These are phyloP conservation scores for Amphiprion ocellaris DNA, from an alignment of 2,113 vertebrate genomes.

Conservation along the genomic window DNA sequence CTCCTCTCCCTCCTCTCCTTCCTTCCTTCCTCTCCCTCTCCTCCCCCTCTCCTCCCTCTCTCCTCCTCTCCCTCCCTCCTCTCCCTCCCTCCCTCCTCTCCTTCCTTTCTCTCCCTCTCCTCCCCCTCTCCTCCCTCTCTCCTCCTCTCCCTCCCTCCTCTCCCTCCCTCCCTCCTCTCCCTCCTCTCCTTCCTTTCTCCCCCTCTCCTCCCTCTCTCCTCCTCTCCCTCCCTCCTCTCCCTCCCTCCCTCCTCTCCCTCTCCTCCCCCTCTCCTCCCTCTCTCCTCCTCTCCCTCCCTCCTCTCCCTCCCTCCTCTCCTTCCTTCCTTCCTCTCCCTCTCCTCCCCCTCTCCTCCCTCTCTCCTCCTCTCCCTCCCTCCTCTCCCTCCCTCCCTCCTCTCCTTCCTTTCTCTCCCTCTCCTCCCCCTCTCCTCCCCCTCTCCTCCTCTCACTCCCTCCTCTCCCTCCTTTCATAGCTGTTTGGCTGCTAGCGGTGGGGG, in stretches of 20 bases:
- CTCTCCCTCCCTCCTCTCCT: background rate
- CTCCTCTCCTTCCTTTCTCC: no score
- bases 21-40: conserved; percentile 15
- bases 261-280: no score
- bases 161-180: no score
- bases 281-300: no score
- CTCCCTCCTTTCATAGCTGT: conserved; percentile 57
- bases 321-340: conserved; percentile 12
- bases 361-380: conserved; percentile 24
- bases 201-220: background rate
- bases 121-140: no score
- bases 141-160: no score
- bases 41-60: conserved; percentile 14
- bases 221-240: background rate
- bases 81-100: conserved; percentile 3
- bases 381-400: conserved; percentile 47
- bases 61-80: conserved; percentile 27
- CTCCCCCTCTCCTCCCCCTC: conserved; percentile 8
- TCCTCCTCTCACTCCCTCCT: conserved; percentile 22
- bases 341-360: conserved; percentile 14
- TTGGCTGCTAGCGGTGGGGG: conserved; percentile 73
- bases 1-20: background rate
- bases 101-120: no score
- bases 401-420: background rate
- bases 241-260: no score